phyloP scores from a whole-genome alignment of 2,113 vertebrate species.

The Sinocyclocheilus anophthalmus region DNA sequence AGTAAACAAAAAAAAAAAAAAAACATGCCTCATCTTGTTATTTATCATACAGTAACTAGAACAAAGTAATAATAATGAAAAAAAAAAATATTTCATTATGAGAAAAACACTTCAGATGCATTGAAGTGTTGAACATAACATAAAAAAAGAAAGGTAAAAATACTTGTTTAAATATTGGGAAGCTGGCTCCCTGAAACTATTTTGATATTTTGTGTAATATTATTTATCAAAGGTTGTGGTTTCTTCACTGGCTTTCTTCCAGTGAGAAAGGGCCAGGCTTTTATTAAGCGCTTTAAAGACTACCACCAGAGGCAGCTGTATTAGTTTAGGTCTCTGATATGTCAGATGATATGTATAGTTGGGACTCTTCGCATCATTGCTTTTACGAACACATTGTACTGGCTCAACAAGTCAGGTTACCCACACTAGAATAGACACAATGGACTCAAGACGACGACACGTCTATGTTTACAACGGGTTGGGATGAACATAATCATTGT shows the following conservation, averaged over 20 bases:
- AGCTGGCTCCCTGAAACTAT: slow-evolving; percentile 96
- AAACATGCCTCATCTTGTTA: slow-evolving; percentile 78
- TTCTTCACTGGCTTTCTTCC: slow-evolving; percentile 54
- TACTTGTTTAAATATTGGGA: slow-evolving; percentile 79
- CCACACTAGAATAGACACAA: slow-evolving; percentile 21
- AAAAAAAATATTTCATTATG: slow-evolving; percentile 19
- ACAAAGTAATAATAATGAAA: slow-evolving; percentile 31
- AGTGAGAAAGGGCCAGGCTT: slow-evolving; percentile 40
- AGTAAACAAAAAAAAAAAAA: too few relatives aligned
- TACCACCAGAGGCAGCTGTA: slow-evolving; percentile 39
- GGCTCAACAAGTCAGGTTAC: slow-evolving; percentile 6
- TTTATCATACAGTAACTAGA: slow-evolving; percentile 81
- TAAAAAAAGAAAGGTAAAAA: slow-evolving; percentile 45
- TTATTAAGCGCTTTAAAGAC: slow-evolving; percentile 43
- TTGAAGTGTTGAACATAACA: slow-evolving; percentile 40
- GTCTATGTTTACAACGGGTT: slow-evolving; percentile 43
- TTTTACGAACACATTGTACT: slow-evolving; percentile 26
- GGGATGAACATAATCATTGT: slow-evolving; percentile 25
- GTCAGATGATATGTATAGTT: slow-evolving; percentile 39
- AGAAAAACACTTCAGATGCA: slow-evolving; percentile 29
- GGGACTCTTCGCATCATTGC: slow-evolving; percentile 28
- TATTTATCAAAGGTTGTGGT: slow-evolving; percentile 91
- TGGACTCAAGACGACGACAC: slow-evolving; percentile 17
- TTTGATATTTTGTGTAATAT: slow-evolving; percentile 91
- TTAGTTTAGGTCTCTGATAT: slow-evolving; percentile 32